Evolutionary conservation across 2,797 vertebrate species (phyloP).

Genomic region (Chlorospingus semifuscus): DNA sequence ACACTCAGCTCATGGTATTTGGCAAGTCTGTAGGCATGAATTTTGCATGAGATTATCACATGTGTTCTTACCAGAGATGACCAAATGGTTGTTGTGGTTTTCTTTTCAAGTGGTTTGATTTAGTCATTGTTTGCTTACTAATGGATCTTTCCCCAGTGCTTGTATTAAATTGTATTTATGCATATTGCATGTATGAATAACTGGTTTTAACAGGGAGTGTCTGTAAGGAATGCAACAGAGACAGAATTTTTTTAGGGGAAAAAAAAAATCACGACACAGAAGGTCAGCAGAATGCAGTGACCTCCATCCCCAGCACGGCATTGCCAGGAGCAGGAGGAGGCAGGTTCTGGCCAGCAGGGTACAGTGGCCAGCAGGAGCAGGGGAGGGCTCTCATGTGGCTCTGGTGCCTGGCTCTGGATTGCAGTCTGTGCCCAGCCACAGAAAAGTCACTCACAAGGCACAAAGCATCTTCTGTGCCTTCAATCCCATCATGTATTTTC

Average conservation of each 20-base stretch:
- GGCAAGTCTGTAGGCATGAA: background rate
- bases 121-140: background rate
- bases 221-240: background rate
- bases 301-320: background rate
- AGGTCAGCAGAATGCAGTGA: background rate
- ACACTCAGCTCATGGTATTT: background rate
- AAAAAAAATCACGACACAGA: background rate
- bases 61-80: background rate
- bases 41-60: background rate
- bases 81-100: background rate
- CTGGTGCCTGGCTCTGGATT: background rate
- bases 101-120: background rate
- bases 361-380: background rate
- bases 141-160: background rate
- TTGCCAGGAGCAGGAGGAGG: background rate
- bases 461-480: background rate
- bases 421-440: background rate
- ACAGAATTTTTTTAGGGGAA: rapidly evolving
- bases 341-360: background rate
- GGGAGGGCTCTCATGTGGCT: rapidly evolving
- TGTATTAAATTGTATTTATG: background rate
- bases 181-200: background rate
- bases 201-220: background rate
- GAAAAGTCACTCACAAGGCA: background rate
- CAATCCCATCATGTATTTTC: background rate